Conservation (phyloP, 2,797 vertebrate genomes). For the Smutsia temminckii region DNA sequence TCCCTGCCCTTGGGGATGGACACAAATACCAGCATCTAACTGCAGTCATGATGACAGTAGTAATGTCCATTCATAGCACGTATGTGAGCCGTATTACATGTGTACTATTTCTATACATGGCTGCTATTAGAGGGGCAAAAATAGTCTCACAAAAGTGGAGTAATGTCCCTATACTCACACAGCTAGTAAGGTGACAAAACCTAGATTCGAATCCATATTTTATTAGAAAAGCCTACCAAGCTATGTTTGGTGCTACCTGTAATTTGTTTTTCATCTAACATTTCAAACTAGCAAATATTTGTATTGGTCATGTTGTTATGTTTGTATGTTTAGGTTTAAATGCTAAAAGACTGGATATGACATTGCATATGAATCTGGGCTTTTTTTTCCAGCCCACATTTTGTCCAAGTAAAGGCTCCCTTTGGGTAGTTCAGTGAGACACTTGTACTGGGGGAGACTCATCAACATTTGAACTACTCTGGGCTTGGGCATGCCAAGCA, state of each 20-base stretch:
- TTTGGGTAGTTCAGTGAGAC: background rate
- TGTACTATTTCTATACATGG: background rate
- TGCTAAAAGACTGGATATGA: background rate
- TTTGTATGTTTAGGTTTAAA: background rate
- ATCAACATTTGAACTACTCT: background rate
- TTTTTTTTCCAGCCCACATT: background rate
- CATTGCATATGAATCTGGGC: background rate
- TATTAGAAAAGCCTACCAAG: background rate
- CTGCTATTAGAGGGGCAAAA: background rate
- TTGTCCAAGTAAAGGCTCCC: background rate
- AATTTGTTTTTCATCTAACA: background rate
- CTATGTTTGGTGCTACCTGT: background rate
- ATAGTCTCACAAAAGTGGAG: background rate
- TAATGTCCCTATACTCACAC: background rate
- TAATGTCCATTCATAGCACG: background rate
- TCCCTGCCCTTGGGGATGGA: background rate
- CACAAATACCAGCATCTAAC: background rate
- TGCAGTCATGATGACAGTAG: background rate
- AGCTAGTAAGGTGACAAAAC: background rate
- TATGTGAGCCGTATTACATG: background rate
- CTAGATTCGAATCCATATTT: background rate
- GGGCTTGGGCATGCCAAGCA: background rate
- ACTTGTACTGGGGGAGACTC: too few species aligned
- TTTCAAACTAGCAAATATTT: slow-evolving; percentile 10
- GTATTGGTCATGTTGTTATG: background rate